These are phyloP conservation scores for Trichonephila clavata DNA, from an alignment of 1,140 invertebrate species.

Conservation along the genomic window DNA sequence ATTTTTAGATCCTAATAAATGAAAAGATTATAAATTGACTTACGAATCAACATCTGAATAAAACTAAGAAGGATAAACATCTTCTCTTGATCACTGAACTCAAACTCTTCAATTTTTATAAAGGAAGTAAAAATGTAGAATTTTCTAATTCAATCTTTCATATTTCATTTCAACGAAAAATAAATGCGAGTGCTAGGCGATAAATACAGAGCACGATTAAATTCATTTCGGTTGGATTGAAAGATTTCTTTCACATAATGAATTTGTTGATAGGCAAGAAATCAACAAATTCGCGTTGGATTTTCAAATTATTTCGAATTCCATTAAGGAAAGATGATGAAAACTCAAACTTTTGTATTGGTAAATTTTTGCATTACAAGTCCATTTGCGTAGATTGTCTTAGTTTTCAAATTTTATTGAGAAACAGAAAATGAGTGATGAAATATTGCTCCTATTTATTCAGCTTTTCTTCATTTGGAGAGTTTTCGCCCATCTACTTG, in stretches of 20 bases:
- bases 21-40: no score
- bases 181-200: neutral
- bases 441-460: neutral
- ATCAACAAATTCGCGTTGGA: neutral
- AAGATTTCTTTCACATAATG: neutral
- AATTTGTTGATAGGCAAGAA: constrained; percentile 7
- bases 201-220: neutral
- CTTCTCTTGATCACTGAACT: neutral
- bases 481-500: neutral
- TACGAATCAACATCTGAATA: no score
- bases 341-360: no score
- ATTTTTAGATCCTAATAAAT: no score
- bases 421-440: neutral
- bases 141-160: neutral
- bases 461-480: neutral
- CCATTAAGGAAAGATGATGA: constrained; percentile 14
- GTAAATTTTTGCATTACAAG: constrained; percentile 10
- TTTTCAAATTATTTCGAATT: constrained; percentile 41
- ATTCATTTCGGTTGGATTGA: neutral
- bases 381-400: constrained; percentile 2
- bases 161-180: neutral
- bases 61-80: neutral
- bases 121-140: neutral
- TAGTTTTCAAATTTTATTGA: constrained; percentile 6
- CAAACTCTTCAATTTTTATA: neutral